A percentile compares a stretch with the other conserved stretches of the same genome.
Evolutionary conservation across 2,888 invertebrate species (phyloP).

Genomic region (Zeuzera pyrina): DNA sequence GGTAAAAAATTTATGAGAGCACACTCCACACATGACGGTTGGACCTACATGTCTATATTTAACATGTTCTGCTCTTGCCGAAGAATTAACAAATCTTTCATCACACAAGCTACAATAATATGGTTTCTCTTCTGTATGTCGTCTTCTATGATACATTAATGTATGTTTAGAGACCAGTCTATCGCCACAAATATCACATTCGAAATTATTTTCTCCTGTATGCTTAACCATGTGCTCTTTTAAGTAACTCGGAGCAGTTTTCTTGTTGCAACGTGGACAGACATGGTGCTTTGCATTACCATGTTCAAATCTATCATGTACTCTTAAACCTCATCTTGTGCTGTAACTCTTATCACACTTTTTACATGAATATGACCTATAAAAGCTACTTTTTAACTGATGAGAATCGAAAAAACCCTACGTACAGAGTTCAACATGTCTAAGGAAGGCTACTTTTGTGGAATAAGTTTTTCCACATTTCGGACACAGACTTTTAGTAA

Average conservation of each 20-base stretch:
- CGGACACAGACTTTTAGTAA: slow-evolving; percentile 40
- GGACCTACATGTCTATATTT: slow-evolving; percentile 58
- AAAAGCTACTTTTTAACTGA: slow-evolving; percentile 40
- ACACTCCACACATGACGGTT: slow-evolving; percentile 49
- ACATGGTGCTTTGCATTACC: slow-evolving; percentile 51
- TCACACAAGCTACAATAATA: slow-evolving; percentile 48
- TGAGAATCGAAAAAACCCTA: slow-evolving; percentile 46
- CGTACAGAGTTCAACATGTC: slow-evolving; percentile 49
- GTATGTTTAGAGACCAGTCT: slow-evolving; percentile 60
- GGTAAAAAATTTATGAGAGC: slow-evolving; percentile 54
- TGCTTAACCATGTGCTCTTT: slow-evolving; percentile 55
- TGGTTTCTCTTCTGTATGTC: slow-evolving; percentile 61
- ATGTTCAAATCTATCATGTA: slow-evolving; percentile 52
- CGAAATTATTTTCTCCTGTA: slow-evolving; percentile 55
- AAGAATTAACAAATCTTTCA: slow-evolving; percentile 58
- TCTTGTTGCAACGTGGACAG: slow-evolving; percentile 47
- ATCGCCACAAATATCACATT: slow-evolving; percentile 44
- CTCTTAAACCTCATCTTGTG: slow-evolving; percentile 48
- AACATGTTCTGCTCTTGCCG: slow-evolving; percentile 56
- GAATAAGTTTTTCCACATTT: slow-evolving; percentile 54
- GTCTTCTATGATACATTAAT: slow-evolving; percentile 49
- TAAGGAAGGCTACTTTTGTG: slow-evolving; percentile 45
- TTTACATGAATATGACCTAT: slow-evolving; percentile 38
- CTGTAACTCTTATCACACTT: slow-evolving; percentile 54
- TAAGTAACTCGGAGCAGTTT: slow-evolving; percentile 57